Percentiles rank a stretch among this genome's conserved stretches.
Conservation (phyloP, 2,888 invertebrate genomes). For the Dasysyrphus tricinctus region DNA sequence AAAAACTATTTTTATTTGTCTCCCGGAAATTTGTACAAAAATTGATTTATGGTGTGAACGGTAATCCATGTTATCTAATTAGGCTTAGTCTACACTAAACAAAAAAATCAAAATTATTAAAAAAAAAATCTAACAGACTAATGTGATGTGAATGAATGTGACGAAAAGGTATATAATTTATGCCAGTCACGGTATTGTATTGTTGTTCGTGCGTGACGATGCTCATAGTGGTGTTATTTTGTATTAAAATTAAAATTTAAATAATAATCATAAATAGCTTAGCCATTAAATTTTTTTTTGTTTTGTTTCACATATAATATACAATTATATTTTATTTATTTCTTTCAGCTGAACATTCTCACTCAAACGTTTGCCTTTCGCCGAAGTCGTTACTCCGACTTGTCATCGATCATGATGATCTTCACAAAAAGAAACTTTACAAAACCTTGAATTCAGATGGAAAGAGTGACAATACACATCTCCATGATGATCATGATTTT, state of each 20-base stretch:
- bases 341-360: conserved; percentile 52
- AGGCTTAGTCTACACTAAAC: background rate
- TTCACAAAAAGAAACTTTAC: conserved; percentile 79
- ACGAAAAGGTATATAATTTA: conserved; percentile 31
- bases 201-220: conserved; percentile 49
- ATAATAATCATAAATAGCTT: too few relatives aligned
- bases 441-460: conserved; percentile 69
- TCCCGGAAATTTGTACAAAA: conserved; percentile 35
- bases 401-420: conserved; percentile 81
- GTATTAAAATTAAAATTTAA: background rate
- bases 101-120: background rate
- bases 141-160: conserved; percentile 23
- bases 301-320: background rate
- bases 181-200: conserved; percentile 45
- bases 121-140: background rate
- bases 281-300: background rate
- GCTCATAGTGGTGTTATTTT: conserved; percentile 8
- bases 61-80: conserved; percentile 36
- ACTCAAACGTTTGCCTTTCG: conserved; percentile 80
- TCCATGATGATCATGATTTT: conserved; percentile 76
- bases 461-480: conserved; percentile 33
- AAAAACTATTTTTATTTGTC: background rate
- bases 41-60: conserved; percentile 41
- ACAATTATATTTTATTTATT: background rate
- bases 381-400: conserved; percentile 81